Conservation (phyloP, 2,113 vertebrate genomes). For the Heloderma charlesbogerti region DNA sequence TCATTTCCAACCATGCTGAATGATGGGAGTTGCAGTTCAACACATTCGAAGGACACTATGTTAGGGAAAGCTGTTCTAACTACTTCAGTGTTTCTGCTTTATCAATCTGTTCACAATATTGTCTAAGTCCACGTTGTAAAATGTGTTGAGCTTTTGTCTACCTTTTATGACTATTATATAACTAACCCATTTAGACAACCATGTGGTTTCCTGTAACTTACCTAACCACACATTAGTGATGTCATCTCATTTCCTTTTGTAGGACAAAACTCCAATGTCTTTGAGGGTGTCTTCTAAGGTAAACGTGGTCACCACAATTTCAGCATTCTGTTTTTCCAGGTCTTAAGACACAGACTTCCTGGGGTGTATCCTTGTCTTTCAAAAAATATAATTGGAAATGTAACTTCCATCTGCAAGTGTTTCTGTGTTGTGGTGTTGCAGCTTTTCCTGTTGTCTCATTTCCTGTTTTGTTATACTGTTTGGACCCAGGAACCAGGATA, state of each 20-base stretch:
- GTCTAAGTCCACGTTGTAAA: neutral
- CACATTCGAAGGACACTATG: too few species aligned
- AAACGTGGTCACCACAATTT: neutral
- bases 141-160: neutral
- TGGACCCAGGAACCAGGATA: too few species aligned
- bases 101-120: neutral
- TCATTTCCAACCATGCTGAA: too few species aligned
- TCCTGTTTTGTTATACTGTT: neutral
- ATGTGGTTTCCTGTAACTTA: neutral
- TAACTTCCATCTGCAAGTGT: neutral
- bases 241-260: neutral
- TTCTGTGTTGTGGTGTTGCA: constrained; percentile 1
- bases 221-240: neutral
- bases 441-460: neutral
- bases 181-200: neutral
- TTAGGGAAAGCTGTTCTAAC: too few species aligned
- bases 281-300: neutral
- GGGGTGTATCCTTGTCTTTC: neutral
- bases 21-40: too few species aligned
- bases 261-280: neutral
- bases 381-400: neutral
- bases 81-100: neutral
- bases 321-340: neutral
- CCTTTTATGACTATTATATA: neutral
- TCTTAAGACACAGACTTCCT: neutral